A percentile compares a stretch with the other conserved stretches of the same genome.
These are phyloP conservation scores for Caenorhabditis doughertyi DNA, from an alignment of 2,888 invertebrate species.

Conservation along the genomic window DNA sequence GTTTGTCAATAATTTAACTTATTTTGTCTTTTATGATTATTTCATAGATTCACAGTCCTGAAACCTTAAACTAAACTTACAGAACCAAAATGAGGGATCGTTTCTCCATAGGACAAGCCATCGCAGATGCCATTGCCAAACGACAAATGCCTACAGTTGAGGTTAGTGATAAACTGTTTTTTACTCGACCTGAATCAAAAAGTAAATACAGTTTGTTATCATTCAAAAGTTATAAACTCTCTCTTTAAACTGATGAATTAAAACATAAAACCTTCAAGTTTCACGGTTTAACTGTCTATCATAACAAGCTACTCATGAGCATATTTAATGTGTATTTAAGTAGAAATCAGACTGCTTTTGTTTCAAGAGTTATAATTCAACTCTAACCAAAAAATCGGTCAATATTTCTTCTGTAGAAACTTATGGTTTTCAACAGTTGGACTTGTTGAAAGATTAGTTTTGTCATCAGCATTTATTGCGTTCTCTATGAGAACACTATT, in stretches of 20 bases:
- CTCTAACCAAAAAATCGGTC: no score
- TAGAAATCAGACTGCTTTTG: background rate
- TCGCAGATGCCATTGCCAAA: conserved; percentile 39
- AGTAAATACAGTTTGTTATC: conserved; percentile 31
- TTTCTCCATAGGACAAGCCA: conserved; percentile 53
- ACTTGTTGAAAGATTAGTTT: no score
- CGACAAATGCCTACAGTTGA: conserved; percentile 46
- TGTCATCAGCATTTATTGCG: no score
- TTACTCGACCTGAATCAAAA: background rate
- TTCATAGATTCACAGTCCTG: no score
- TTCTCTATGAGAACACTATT: no score
- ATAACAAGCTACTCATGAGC: conserved; percentile 27
- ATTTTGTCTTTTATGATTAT: background rate
- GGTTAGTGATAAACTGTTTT: conserved; percentile 26
- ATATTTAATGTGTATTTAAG: background rate
- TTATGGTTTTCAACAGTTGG: no score
- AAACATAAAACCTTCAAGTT: conserved; percentile 17
- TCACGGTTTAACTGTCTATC: conserved; percentile 34
- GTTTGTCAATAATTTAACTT: background rate
- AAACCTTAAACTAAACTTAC: background rate
- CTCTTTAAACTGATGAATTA: conserved; percentile 24
- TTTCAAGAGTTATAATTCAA: no score
- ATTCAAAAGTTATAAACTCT: conserved; percentile 14
- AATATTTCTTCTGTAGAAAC: no score
- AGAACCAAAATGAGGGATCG: conserved; percentile 43